Conservation (phyloP, 2,888 invertebrate genomes). For the Diploptera punctata region DNA sequence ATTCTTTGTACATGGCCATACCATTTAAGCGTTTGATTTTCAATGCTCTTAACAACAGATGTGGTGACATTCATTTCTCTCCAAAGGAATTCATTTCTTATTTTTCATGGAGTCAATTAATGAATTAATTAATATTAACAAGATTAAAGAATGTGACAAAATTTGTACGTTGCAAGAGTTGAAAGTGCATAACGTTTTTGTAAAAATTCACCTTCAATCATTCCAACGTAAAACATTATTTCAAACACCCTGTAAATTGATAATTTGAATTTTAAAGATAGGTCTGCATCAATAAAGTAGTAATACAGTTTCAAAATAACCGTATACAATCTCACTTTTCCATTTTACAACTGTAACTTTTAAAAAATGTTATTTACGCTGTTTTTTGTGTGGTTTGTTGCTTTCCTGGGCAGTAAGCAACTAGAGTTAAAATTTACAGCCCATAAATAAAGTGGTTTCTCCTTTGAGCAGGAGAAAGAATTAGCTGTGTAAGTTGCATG, state of each 20-base stretch:
- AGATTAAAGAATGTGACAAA: too few species aligned
- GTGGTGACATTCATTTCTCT: too few species aligned
- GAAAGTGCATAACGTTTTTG: not conserved
- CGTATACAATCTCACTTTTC: too few species aligned
- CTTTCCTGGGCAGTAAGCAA: slow-evolving; percentile 10
- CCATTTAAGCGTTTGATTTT: too few species aligned
- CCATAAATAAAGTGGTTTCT: slow-evolving; percentile 32
- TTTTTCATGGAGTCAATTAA: too few species aligned
- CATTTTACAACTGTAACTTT: too few species aligned
- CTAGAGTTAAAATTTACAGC: slow-evolving; percentile 35
- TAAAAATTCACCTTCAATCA: not conserved
- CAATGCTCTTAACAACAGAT: too few species aligned
- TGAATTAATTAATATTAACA: too few species aligned
- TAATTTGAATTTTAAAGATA: not conserved
- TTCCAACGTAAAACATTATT: not conserved
- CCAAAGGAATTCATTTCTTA: too few species aligned
- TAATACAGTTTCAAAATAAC: too few species aligned
- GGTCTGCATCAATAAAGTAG: too few species aligned
- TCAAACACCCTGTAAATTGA: not conserved
- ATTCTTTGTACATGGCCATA: too few species aligned
- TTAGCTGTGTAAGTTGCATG: slow-evolving; percentile 25
- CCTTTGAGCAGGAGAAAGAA: slow-evolving; percentile 23
- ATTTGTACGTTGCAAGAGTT: not conserved
- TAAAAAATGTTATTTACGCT: not conserved
- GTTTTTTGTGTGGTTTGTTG: not conserved